Conservation (phyloP, 2,888 invertebrate genomes). For the Malthinus flaveolus region DNA sequence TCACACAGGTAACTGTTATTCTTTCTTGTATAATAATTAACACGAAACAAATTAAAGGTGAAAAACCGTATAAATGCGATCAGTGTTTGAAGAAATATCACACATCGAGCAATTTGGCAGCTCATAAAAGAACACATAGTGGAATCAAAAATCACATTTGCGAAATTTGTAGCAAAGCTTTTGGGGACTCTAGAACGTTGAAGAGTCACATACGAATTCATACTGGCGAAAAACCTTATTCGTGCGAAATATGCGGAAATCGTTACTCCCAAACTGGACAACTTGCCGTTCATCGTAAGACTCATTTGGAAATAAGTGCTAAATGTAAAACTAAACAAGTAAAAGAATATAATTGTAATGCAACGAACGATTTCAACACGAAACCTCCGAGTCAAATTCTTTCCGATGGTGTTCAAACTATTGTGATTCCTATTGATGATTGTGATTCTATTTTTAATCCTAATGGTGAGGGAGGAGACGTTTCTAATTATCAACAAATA, state of each 20-base stretch:
- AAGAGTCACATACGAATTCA: conserved; percentile 49
- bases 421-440: no score
- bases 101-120: conserved; percentile 50
- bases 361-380: no score
- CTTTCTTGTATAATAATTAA: neutral
- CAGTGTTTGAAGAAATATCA: conserved; percentile 49
- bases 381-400: no score
- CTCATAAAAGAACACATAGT: conserved; percentile 47
- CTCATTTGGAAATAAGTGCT: conserved; percentile 37
- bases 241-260: conserved; percentile 46
- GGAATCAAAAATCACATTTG: conserved; percentile 48
- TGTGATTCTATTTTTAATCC: no score
- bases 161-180: conserved; percentile 47
- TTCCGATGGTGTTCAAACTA: no score
- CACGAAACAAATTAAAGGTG: conserved; percentile 38
- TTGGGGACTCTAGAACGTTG: conserved; percentile 47
- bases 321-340: no score
- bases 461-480: no score
- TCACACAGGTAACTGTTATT: conserved; percentile 44
- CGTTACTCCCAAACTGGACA: conserved; percentile 50
- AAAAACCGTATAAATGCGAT: conserved; percentile 49
- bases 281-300: conserved; percentile 47
- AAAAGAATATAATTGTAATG: no score
- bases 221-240: conserved; percentile 51
- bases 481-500: no score